phyloP scores from a whole-genome alignment of 37 sponge, comb jelly and placozoan species.

The Eunapius fragilis region DNA sequence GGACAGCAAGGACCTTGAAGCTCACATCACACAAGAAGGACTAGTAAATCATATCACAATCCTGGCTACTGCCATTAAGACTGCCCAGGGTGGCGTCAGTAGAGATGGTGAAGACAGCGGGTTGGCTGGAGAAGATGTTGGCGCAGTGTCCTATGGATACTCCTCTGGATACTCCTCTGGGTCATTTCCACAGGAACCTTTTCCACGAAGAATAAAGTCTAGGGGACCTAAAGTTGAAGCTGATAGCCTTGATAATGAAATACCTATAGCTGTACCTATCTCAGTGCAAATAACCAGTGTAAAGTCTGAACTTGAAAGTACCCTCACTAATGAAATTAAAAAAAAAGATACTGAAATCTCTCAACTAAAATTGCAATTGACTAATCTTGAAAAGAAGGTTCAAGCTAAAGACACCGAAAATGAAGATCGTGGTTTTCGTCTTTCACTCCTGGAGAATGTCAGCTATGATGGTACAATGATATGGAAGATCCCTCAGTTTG shows the following conservation, averaged over 20 bases:
- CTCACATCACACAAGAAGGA: background rate
- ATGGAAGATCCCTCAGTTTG: constrained; percentile 79
- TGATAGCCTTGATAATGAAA: background rate
- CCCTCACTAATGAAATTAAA: background rate
- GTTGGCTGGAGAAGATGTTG: background rate
- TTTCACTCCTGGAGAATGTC: constrained; percentile 68
- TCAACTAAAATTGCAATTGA: constrained; percentile 9
- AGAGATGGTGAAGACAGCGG: background rate
- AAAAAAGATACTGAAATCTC: constrained; percentile 29
- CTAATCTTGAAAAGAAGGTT: constrained; percentile 40
- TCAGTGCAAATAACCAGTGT: background rate
- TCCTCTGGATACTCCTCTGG: background rate
- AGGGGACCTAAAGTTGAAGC: background rate
- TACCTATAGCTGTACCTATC: background rate
- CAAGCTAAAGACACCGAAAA: constrained; percentile 35
- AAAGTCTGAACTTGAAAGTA: background rate
- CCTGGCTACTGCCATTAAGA: background rate
- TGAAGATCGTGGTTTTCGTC: constrained; percentile 78
- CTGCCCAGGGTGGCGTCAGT: background rate
- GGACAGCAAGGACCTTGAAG: background rate
- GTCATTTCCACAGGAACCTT: background rate
- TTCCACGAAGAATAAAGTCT: background rate
- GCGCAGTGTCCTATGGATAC: background rate
- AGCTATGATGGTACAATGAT: constrained; percentile 74
- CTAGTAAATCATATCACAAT: background rate